A percentile compares a stretch with the other conserved stretches of the same genome.
Conservation (phyloP, 2,888 invertebrate genomes). For the Hypercompe scribonia region DNA sequence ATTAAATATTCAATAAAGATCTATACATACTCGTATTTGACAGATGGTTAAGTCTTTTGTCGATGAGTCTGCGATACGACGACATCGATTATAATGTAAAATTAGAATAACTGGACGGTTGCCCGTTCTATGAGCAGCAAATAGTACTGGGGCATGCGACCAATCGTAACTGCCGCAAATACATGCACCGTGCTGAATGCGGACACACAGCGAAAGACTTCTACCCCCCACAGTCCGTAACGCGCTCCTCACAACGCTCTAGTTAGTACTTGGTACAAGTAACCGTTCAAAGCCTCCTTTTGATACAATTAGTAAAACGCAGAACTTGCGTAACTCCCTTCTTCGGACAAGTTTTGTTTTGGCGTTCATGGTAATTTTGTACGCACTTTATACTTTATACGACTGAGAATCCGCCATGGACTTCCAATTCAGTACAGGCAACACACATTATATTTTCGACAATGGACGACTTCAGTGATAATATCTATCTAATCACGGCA, state of each 20-base stretch:
- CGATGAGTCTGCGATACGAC: conserved; percentile 79
- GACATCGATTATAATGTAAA: conserved; percentile 85
- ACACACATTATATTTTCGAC: background rate
- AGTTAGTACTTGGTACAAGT: conserved; percentile 4
- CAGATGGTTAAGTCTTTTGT: conserved; percentile 75
- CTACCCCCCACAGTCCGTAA: conserved; percentile 57
- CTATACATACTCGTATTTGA: conserved; percentile 61
- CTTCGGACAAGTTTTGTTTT: conserved; percentile 9
- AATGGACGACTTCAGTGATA: too few relatives aligned
- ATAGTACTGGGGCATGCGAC: conserved; percentile 87
- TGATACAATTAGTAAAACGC: conserved; percentile 32
- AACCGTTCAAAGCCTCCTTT: conserved; percentile 24
- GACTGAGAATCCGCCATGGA: background rate
- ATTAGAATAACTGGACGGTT: conserved; percentile 86
- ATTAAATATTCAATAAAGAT: background rate
- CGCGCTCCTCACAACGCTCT: conserved; percentile 15
- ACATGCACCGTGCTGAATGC: conserved; percentile 75
- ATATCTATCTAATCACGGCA: conserved; percentile 22
- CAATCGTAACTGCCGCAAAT: conserved; percentile 83
- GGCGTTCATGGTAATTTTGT: background rate
- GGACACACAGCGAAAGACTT: conserved; percentile 71
- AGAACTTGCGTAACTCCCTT: conserved; percentile 33
- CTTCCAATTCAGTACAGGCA: background rate
- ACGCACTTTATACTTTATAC: too few relatives aligned
- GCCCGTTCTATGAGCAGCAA: conserved; percentile 82